A percentile compares a stretch with the other conserved stretches of the same genome.
These are phyloP conservation scores for Calephelis virginiensis DNA, from an alignment of 1,140 invertebrate genomes.

Conservation along the genomic window DNA sequence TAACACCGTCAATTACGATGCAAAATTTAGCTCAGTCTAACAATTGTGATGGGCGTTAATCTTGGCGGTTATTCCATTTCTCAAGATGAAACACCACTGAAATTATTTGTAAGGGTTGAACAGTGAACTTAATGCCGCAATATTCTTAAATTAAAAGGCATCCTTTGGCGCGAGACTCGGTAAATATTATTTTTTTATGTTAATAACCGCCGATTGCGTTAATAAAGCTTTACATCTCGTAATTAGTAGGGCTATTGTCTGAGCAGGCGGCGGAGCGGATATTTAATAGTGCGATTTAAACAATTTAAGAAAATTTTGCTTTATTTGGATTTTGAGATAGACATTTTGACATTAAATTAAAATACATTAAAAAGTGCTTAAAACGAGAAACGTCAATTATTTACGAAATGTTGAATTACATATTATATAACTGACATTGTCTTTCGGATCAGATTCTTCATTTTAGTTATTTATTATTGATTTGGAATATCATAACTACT, in stretches of 20 bases:
- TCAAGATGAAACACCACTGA: slow-evolving; percentile 62
- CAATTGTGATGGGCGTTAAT: slow-evolving; percentile 65
- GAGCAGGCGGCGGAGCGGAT: slow-evolving; percentile 39
- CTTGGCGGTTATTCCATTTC: slow-evolving; percentile 65
- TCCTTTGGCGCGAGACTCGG: slow-evolving; percentile 44
- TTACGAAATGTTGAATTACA: no score
- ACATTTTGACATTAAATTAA: no score
- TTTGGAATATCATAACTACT: no score
- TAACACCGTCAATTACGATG: slow-evolving; percentile 51
- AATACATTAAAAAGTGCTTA: no score
- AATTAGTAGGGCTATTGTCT: slow-evolving; percentile 73
- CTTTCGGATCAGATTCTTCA: no score
- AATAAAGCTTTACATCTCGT: slow-evolving; percentile 76
- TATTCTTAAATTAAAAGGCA: slow-evolving; percentile 73
- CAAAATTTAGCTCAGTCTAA: slow-evolving; percentile 56
- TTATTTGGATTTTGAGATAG: background rate
- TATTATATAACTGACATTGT: no score
- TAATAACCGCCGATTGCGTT: slow-evolving; percentile 74
- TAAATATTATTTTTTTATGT: slow-evolving; percentile 79
- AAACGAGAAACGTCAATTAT: no score
- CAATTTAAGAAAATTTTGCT: slow-evolving; percentile 36
- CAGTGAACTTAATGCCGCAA: slow-evolving; percentile 67
- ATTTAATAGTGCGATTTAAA: slow-evolving; percentile 51
- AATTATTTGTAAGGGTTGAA: slow-evolving; percentile 73
- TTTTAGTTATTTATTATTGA: no score